Percentiles rank a stretch among this genome's conserved stretches.
Conservation (phyloP, 2,797 vertebrate species). For the Sciaenops ocellatus region DNA sequence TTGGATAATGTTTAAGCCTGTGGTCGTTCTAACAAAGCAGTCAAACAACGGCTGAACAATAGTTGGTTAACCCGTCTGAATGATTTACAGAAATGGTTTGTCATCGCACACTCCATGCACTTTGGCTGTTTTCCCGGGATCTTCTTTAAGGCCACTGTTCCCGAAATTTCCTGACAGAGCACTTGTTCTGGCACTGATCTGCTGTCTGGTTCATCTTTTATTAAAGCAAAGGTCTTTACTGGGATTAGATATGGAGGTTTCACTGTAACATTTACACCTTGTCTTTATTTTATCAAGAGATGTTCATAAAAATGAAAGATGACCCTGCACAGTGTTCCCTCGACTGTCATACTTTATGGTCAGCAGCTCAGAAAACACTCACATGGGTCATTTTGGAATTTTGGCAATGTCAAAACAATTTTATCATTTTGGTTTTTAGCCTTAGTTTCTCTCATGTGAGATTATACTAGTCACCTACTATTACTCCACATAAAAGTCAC, state of each 20-base stretch:
- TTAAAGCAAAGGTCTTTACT: conserved; percentile 21
- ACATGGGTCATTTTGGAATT: no score
- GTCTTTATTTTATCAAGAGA: not conserved
- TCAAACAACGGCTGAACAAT: not conserved
- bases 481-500: not conserved
- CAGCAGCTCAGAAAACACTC: no score
- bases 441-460: no score
- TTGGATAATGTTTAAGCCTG: not conserved
- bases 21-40: not conserved
- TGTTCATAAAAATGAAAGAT: not conserved
- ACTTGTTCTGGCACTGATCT: conserved; percentile 25
- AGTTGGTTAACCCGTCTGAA: conserved; percentile 3
- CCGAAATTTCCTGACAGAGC: conserved; percentile 31
- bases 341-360: no score
- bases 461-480: not conserved
- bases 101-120: conserved; percentile 23
- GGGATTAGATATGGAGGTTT: not conserved
- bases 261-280: not conserved
- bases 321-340: not conserved
- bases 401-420: no score
- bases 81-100: conserved; percentile 31
- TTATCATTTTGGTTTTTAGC: no score
- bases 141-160: conserved; percentile 17
- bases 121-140: conserved; percentile 38
- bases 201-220: conserved; percentile 27